Conservation (phyloP, 2,113 vertebrate species). For the Erpornis zantholeuca region DNA sequence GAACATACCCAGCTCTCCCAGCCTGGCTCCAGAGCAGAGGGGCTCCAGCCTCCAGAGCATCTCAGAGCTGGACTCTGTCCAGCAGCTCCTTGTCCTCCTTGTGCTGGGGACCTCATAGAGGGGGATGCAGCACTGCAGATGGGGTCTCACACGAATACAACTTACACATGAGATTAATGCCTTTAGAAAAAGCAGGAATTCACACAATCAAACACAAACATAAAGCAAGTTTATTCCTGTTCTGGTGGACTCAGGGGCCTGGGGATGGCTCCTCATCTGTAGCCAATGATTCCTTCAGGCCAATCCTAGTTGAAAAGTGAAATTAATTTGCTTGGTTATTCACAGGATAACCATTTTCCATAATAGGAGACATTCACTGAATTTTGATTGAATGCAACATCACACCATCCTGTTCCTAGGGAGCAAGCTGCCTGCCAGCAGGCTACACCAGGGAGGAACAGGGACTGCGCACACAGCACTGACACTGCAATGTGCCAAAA, state of each 20-base stretch:
- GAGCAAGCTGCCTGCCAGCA: background rate
- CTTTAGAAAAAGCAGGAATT: background rate
- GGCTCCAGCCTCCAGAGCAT: background rate
- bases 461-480: background rate
- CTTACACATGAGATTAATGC: accelerated
- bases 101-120: background rate
- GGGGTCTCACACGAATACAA: background rate
- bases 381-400: background rate
- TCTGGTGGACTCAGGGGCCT: background rate
- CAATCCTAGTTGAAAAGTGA: background rate
- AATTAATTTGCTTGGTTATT: background rate
- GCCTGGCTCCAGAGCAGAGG: background rate
- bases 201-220: background rate
- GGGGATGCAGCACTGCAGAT: background rate
- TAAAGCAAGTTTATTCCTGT: background rate
- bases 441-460: background rate
- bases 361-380: background rate
- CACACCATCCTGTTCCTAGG: background rate
- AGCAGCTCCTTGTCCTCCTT: background rate
- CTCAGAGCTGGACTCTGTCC: background rate
- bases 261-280: background rate
- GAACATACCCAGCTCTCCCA: background rate
- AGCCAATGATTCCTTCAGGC: background rate
- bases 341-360: background rate
- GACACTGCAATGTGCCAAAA: accelerated